Evolutionary conservation across 2,888 invertebrate species (phyloP), one percentile per base, ranked within the genome.

Genomic region (Lycaena phlaeas): DNA sequence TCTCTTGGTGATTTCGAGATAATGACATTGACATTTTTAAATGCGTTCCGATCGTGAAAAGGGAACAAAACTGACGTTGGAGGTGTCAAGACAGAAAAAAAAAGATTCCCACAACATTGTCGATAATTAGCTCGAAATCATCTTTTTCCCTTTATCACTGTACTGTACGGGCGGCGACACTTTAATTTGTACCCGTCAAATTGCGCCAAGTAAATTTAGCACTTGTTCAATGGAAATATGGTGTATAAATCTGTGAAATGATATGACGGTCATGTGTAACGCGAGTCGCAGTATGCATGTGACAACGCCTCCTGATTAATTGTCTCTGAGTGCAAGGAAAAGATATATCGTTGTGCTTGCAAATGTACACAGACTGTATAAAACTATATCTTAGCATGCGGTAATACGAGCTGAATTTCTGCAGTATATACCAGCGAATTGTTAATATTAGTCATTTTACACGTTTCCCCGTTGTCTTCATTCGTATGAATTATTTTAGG

Each of bases 271-370:
- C 49, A 48, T 48, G 56, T 53, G 50, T 52, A 52, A 53, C 52
- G 45, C 42, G 52, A 52, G 54, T 48, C 51, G 51, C 44, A 48
- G 56, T 52, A 47, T 56, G 53, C 56, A 56, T 70, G 71, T 77
- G 79, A 79, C 79, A 79, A 73, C 74, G 69, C 63, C 64, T 53
- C 63, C 77, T 81, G 79, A 81, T 79, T 79, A 79, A 81, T 81
- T 77, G 76, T 78, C 64, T 62, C 65, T 61, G 64, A 67, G 71
- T 71, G 69, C 68, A 68, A 67, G 64, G 63, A 59, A 59, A 72
- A 78, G 79, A 79, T 79, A 78, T 76, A 79, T 76, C 73, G 67
- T 48, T 42, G 49, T 41, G 44, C 45, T 53, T 46, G 52, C 51
- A 43, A 50, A 51, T 53, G 45, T 43, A 34, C 18, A 34, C 18